Percentiles rank a stretch among this genome's conserved stretches.
Conservation (phyloP, 2,797 vertebrate species). For the Simalia tracyae region DNA sequence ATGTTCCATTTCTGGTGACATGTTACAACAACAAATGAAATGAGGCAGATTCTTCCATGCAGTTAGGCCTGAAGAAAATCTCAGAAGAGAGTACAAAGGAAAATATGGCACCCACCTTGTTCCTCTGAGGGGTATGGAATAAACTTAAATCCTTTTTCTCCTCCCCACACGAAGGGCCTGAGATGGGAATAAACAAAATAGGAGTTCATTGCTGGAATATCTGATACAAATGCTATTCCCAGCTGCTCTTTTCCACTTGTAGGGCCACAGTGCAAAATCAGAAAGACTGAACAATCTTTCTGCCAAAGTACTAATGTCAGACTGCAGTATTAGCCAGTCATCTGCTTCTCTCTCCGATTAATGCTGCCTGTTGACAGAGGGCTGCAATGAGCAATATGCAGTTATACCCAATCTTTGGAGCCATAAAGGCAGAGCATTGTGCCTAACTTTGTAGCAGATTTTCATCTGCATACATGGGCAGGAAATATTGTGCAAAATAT, state of each 20-base stretch:
- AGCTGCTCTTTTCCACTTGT: not conserved
- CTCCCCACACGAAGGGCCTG: not conserved
- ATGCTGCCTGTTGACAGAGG: not conserved
- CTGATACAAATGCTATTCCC: not conserved
- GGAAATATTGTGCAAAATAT: not conserved
- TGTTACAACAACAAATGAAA: not conserved
- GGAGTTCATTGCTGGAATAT: not conserved
- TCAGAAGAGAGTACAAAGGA: not conserved
- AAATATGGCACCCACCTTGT: not conserved
- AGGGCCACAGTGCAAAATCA: not conserved
- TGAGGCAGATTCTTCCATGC: not conserved
- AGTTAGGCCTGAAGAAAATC: not conserved
- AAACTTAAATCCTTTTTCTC: too few species aligned
- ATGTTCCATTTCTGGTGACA: not conserved
- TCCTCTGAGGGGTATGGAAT: not conserved
- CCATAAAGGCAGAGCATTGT: not conserved
- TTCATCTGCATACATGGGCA: not conserved
- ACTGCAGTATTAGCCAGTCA: not conserved
- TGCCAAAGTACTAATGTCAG: not conserved
- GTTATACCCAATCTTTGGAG: conserved; percentile 3
- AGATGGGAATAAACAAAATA: not conserved
- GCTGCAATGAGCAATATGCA: not conserved
- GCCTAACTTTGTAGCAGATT: conserved; percentile 23
- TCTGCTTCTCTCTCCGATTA: not conserved
- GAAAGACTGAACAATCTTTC: not conserved